Evolutionary conservation across 2,888 invertebrate genomes (phyloP).

Genomic region (Scaptomyza tumidula): DNA sequence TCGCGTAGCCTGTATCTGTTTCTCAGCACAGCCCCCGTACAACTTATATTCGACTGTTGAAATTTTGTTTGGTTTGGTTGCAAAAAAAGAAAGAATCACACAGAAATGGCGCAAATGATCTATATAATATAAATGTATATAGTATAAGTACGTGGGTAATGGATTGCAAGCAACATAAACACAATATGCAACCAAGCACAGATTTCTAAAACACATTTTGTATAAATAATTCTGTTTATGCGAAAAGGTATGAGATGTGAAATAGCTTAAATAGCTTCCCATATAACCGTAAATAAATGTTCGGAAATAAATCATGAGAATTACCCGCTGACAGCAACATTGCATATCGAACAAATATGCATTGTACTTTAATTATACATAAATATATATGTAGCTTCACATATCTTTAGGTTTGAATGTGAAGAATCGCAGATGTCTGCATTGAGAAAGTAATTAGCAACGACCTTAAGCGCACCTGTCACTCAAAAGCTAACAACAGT

Average conservation of each 20-base stretch:
- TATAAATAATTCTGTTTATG: constrained; percentile 73
- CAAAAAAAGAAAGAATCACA: constrained; percentile 36
- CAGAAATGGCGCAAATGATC: constrained; percentile 64
- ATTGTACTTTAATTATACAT: constrained; percentile 13
- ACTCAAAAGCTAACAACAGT: constrained; percentile 45
- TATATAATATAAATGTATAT: constrained; percentile 40
- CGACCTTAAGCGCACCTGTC: constrained; percentile 69
- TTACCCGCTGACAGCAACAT: constrained; percentile 56
- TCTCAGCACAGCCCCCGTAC: constrained; percentile 13
- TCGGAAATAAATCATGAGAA: constrained; percentile 64
- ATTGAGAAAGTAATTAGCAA: constrained; percentile 70
- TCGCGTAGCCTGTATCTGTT: constrained; percentile 23
- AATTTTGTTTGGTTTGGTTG: constrained; percentile 66
- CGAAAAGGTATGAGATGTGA: constrained; percentile 56
- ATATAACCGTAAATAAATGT: constrained; percentile 6
- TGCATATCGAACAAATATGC: constrained; percentile 42
- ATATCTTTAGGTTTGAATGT: neutral
- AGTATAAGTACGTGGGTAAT: constrained; percentile 33
- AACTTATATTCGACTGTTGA: constrained; percentile 5
- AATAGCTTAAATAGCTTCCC: constrained; percentile 66
- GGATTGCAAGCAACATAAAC: constrained; percentile 71
- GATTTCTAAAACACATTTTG: constrained; percentile 8
- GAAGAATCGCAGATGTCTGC: constrained; percentile 41
- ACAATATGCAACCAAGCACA: constrained; percentile 69
- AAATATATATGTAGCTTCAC: neutral